A percentile compares a stretch with the other conserved stretches of the same genome.
These are phyloP conservation scores for Drosophila trichaetosa DNA, from an alignment of 2,888 invertebrate genomes.

Conservation along the genomic window DNA sequence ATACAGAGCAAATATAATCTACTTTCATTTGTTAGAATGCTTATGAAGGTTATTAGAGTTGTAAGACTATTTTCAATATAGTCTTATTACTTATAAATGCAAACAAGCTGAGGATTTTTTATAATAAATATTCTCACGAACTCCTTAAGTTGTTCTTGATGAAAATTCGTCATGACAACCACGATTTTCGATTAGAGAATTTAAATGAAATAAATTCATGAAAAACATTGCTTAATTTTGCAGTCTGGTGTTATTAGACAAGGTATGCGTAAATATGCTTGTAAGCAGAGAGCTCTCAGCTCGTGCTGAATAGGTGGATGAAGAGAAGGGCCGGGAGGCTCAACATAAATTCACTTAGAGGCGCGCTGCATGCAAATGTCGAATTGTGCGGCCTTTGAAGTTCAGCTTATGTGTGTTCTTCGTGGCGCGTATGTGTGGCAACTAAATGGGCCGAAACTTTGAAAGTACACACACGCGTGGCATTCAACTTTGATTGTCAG, in stretches of 20 bases:
- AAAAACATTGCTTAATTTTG: background rate
- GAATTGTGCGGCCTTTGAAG: slow-evolving; percentile 66
- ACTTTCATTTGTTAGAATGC: background rate
- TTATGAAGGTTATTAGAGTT: background rate
- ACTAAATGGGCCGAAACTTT: slow-evolving; percentile 60
- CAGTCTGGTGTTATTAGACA: slow-evolving; percentile 14
- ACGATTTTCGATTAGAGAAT: background rate
- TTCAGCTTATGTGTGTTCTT: slow-evolving; percentile 34
- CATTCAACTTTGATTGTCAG: slow-evolving; percentile 33
- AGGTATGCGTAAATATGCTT: slow-evolving; percentile 21
- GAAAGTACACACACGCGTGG: slow-evolving; percentile 11
- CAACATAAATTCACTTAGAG: slow-evolving; percentile 50
- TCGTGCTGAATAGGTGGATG: background rate
- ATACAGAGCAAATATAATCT: background rate
- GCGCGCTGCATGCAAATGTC: slow-evolving; percentile 58
- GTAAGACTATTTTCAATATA: background rate
- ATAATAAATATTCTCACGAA: background rate
- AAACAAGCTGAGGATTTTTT: background rate
- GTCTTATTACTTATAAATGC: background rate
- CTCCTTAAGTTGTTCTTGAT: background rate
- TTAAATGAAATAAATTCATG: background rate
- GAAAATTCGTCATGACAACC: background rate
- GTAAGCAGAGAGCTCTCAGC: background rate
- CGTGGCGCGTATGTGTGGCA: slow-evolving; percentile 34
- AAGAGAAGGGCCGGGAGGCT: background rate